Percentiles rank a stretch among this genome's conserved stretches.
Conservation (phyloP, 35 echinoderm and acorn worm genomes). For the Holothuria glaberrima region DNA sequence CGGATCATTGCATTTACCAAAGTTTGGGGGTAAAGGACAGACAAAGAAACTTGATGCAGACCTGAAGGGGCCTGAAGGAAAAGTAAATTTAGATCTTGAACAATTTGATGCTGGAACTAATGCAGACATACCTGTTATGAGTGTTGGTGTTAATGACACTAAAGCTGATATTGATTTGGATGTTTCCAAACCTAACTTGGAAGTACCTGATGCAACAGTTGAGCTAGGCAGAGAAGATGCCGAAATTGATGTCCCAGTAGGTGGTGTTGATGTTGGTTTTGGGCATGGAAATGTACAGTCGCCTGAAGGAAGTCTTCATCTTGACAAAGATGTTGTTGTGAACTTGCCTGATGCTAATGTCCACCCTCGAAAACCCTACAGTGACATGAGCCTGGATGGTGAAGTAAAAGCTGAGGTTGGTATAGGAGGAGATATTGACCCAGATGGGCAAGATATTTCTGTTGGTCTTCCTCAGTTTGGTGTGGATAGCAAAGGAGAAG, state of each 20-base stretch:
- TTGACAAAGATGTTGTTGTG: neutral
- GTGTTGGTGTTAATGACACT: neutral
- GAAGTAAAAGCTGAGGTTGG: neutral
- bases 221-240: neutral
- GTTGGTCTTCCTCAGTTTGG: conserved; percentile 10
- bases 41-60: neutral
- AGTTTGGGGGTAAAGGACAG: conserved; percentile 29
- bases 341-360: neutral
- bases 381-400: neutral
- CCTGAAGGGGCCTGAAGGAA: neutral
- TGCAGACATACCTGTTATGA: neutral
- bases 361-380: neutral
- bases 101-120: conserved; percentile 7
- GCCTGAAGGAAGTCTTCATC: no score
- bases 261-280: neutral
- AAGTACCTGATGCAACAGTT: neutral
- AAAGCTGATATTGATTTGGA: neutral
- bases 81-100: neutral
- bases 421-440: neutral
- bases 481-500: neutral
- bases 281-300: neutral
- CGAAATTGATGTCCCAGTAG: neutral
- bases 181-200: neutral
- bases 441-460: no score
- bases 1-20: conserved; percentile 16